Evolutionary conservation across 2,888 invertebrate genomes (phyloP).

Genomic region (Tyria jacobaeae): DNA sequence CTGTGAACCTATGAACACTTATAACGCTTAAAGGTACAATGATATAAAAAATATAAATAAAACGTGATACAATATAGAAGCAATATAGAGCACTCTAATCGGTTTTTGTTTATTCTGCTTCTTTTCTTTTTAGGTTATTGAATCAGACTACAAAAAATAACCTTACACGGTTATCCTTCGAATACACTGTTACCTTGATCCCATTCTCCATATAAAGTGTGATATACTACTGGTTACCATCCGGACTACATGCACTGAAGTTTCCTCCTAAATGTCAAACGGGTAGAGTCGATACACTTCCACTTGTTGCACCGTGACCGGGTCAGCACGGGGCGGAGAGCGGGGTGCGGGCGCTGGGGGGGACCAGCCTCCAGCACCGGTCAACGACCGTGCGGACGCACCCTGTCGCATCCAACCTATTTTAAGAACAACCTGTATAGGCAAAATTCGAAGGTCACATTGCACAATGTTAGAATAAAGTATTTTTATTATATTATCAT

Average conservation of each 20-base stretch:
- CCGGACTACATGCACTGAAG: constrained; percentile 13
- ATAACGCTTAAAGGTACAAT: too few species aligned
- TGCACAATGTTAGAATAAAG: constrained; percentile 25
- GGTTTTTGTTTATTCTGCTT: too few species aligned
- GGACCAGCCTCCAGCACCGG: constrained; percentile 56
- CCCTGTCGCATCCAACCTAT: constrained; percentile 74
- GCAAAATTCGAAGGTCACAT: constrained; percentile 76
- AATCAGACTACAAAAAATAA: too few species aligned
- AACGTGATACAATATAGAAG: too few species aligned
- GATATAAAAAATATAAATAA: too few species aligned
- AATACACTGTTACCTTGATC: not conserved
- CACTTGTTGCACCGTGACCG: constrained; percentile 82
- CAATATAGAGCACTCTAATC: too few species aligned
- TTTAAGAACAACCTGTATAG: constrained; percentile 73
- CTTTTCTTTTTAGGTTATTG: too few species aligned
- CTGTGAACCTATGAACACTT: too few species aligned
- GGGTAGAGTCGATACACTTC: constrained; percentile 74
- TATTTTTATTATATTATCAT: not conserved
- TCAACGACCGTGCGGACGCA: constrained; percentile 73
- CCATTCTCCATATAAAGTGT: not conserved
- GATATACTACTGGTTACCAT: constrained; percentile 15
- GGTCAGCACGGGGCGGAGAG: constrained; percentile 70
- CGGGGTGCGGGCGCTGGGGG: constrained; percentile 48
- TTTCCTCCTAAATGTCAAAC: constrained; percentile 80
- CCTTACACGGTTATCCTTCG: not conserved